These are phyloP conservation scores for Chlamydotis undulata DNA, from an alignment of 2,113 vertebrate genomes.

Conservation along the genomic window DNA sequence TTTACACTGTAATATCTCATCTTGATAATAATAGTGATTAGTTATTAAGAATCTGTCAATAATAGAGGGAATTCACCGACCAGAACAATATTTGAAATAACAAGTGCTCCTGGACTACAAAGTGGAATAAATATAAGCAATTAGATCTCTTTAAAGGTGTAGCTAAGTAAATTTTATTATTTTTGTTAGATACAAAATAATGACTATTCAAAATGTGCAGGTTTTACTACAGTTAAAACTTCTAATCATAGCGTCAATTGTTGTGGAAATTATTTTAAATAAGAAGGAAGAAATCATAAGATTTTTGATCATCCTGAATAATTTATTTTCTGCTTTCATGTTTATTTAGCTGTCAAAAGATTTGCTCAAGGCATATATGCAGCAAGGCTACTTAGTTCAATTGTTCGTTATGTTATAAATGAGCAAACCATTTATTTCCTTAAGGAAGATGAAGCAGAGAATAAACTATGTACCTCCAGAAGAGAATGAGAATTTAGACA, in stretches of 20 bases:
- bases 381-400: neutral
- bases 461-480: neutral
- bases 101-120: neutral
- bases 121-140: neutral
- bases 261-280: constrained; percentile 8
- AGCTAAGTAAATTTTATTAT: neutral
- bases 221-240: neutral
- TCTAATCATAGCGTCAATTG: neutral
- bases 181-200: neutral
- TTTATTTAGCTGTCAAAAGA: neutral
- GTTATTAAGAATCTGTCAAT: neutral
- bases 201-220: neutral
- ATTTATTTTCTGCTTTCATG: neutral
- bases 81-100: neutral
- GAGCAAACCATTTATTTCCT: neutral
- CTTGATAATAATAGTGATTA: neutral
- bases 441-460: neutral
- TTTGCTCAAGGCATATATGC: neutral
- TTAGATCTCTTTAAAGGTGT: neutral
- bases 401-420: neutral
- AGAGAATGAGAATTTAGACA: neutral
- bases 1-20: neutral
- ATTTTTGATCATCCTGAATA: neutral
- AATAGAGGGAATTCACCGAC: neutral
- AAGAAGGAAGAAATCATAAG: neutral